Evolutionary conservation across 2,888 invertebrate genomes (phyloP), one percentile per base, ranked within the genome.

Genomic region (Neuroscelio doddi): DNA sequence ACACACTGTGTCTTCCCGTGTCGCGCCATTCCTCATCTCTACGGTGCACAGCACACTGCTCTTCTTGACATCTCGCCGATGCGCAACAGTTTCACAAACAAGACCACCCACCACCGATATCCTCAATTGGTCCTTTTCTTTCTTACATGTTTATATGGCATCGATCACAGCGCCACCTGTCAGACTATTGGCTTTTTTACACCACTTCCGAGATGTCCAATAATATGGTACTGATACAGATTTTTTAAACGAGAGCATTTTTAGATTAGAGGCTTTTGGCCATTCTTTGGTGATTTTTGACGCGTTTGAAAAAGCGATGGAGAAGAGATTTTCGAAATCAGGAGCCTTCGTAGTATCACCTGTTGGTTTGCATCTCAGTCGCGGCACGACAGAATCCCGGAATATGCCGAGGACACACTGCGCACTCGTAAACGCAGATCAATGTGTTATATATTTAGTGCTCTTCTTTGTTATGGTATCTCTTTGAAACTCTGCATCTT

Each of bases 41-140:
- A 15, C 30, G 30, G 10, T 9, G 9, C 30, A 30, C 30, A 10
- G 30, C 36, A 14, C 36, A 36, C 36, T 36, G 7, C 5, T 14
- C 32, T 3, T 12, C 12, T 12, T 32, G 3, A 3, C 36, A 36
- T 3, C 36, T 10, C 36, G 10, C 12, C 12, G 36, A 36, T 36
- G 36, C 36, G 36, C 36, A 36, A 36, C 36, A 36, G 36, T 36
- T 36, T 36, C 36, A 36, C 15, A 32, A 32, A 32, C 36, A 36
- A 5, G 5, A 2, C 2, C 36, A 7, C 15, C 2, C 36, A 15
- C 12, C 26, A 32, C 12, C 32, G 32, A 32, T 32, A 9, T 9
- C 32, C n/a, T 10, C n/a, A 2, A 32, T 12, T 32, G 32, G 9
- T 32, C n/a, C 32, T 32, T 32, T 32, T 32, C n/a, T 32, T 27